A percentile compares a stretch with the other conserved stretches of the same genome.
phyloP scores from a whole-genome alignment of 2,888 invertebrate species.

The Agriopis leucophaearia region DNA sequence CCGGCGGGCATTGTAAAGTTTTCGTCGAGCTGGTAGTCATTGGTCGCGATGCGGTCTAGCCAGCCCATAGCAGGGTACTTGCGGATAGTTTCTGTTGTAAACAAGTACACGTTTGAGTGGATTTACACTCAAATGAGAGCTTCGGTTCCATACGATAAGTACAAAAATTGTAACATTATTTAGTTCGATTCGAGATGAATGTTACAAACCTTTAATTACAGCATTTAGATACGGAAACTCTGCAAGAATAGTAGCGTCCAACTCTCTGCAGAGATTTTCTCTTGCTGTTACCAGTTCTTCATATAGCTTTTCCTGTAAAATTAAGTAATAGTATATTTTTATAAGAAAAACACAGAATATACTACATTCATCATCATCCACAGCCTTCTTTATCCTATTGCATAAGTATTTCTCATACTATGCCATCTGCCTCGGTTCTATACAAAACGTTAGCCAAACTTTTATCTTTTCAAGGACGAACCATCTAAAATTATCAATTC shows the following conservation, averaged over 20 bases:
- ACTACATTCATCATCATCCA: too few relatives aligned
- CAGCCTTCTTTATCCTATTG: too few relatives aligned
- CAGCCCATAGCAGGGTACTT: conserved; percentile 66
- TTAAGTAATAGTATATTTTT: neutral
- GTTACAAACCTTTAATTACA: conserved; percentile 55
- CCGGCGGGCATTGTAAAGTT: conserved; percentile 59
- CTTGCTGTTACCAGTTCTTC: conserved; percentile 51
- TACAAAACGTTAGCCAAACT: too few relatives aligned
- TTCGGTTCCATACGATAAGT: neutral
- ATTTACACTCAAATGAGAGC: too few relatives aligned
- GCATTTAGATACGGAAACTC: conserved; percentile 52
- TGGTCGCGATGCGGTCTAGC: conserved; percentile 59
- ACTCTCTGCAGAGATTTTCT: conserved; percentile 39
- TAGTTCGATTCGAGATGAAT: neutral
- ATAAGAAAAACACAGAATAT: neutral
- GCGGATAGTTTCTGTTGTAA: conserved; percentile 61
- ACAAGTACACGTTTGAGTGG: neutral
- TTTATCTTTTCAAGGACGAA: too few relatives aligned
- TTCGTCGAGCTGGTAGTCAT: conserved; percentile 60
- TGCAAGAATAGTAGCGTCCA: conserved; percentile 41
- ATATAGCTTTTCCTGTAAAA: conserved; percentile 39
- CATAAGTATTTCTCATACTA: too few relatives aligned
- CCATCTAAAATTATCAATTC: too few relatives aligned
- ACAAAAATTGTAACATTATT: neutral
- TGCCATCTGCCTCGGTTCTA: too few relatives aligned